phyloP scores from a whole-genome alignment of 2,113 vertebrate species.

The Dicerorhinus sumatrensis region DNA sequence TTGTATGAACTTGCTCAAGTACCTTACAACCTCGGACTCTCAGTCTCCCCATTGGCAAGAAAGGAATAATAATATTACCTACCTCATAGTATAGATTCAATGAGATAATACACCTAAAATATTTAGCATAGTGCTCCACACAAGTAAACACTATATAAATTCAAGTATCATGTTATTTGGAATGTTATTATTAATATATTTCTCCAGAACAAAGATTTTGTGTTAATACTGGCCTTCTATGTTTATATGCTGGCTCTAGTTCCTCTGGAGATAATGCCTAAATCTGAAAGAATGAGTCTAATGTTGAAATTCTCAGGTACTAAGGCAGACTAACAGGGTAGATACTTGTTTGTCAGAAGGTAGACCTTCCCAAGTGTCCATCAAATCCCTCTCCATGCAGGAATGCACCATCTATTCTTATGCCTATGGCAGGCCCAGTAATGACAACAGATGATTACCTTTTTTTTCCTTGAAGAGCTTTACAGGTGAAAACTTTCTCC shows the following conservation, averaged over 20 bases:
- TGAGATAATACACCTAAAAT: constrained; percentile 6
- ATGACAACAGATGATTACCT: neutral
- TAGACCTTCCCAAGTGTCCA: neutral
- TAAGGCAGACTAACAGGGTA: neutral
- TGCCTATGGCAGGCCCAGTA: neutral
- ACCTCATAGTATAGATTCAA: neutral
- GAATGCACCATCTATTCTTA: neutral
- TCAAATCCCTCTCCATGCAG: neutral
- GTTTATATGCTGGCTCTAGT: neutral
- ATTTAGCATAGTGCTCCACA: neutral
- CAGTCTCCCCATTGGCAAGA: neutral
- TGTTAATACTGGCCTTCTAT: neutral
- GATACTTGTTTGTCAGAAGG: neutral
- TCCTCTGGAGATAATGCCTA: neutral
- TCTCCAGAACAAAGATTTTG: neutral
- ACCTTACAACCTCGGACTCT: neutral
- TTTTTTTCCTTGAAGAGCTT: neutral
- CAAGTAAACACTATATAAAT: neutral
- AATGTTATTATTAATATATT: constrained; percentile 28
- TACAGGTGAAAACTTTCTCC: neutral
- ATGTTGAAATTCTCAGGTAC: neutral
- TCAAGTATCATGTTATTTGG: neutral
- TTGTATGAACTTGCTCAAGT: neutral
- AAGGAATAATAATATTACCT: neutral
- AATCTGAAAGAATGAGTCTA: constrained; percentile 13